These are phyloP conservation scores for Emys orbicularis DNA, from an alignment of 2,797 vertebrate genomes.

Conservation along the genomic window DNA sequence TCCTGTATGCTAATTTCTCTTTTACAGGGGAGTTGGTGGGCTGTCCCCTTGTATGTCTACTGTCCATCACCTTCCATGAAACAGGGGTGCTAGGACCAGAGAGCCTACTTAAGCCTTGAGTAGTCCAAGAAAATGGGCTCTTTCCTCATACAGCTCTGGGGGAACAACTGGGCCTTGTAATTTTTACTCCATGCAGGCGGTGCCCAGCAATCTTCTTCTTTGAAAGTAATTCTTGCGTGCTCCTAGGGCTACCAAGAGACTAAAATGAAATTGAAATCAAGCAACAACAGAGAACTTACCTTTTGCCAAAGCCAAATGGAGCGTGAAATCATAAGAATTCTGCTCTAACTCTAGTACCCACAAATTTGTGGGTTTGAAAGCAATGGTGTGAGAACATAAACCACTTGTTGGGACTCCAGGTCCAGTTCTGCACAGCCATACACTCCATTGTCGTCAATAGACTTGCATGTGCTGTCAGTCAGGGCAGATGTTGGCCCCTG, in stretches of 20 bases:
- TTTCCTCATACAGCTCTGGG: background rate
- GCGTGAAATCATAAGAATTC: background rate
- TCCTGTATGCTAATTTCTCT: constrained; percentile 39
- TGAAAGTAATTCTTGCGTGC: background rate
- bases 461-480: too few relatives aligned
- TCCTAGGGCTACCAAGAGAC: background rate
- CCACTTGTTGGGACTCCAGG: too few relatives aligned
- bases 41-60: background rate
- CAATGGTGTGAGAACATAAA: too few relatives aligned
- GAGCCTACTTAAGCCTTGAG: background rate
- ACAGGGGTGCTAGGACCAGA: background rate
- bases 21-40: constrained; percentile 37
- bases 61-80: background rate
- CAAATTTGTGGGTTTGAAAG: background rate
- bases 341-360: background rate
- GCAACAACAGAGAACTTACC: background rate
- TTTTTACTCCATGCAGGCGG: background rate
- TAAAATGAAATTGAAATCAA: background rate
- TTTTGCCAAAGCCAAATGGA: background rate
- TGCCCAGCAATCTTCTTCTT: background rate
- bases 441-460: too few relatives aligned
- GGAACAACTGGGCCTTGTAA: background rate
- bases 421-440: too few relatives aligned
- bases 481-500: too few relatives aligned
- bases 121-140: background rate